Base-by-base conservation (phyloP, 2,888 invertebrate genomes). In the Acleris holmiana region DNA sequence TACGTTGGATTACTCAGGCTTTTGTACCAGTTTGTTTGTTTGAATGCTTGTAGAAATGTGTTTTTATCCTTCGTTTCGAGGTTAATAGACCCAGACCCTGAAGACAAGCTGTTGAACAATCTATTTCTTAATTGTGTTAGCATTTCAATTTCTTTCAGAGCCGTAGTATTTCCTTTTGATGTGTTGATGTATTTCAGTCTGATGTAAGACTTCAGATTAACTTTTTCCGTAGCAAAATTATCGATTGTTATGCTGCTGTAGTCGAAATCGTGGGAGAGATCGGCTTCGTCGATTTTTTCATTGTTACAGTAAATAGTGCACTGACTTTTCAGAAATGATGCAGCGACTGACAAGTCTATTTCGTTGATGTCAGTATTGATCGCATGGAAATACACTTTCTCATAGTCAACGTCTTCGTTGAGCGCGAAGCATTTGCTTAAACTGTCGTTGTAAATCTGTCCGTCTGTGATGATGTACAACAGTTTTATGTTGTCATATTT, bases 391-490 rank as follows among this genome's bases (percentile, higher is more conserved):
- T 77, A 74, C 29, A 79, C 75, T 0, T 53, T 73, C 29, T 29
- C 29, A 29, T 29, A 29, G 29, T 29, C 29, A 29, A 29, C 29
- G 29, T 29, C 29, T 29, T 68, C 54, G 25, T 80, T 80, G 7
- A 69, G 47, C 40, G 63, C 2, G 1, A 75, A 69, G 68, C 79
- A 79, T 56, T 1, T 23, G 0, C 60, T 0, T 53, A 47, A 47
- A 59, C 69, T 69, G 0, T 4, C 0, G 1, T 4, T 0, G 15
- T 25, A 13, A 21, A 78, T 76, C 53, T 70, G n/a, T 18, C 79
- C 80, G 60, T 80, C 77, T 3, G 80, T 80, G 13, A 80, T 69
- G 6, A 80, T 76, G 50, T 78, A 79, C 19, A 80, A 29, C 29
- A 29, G 29, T 29, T 29, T 29, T 29, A 29, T 29, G 29, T 29